These are phyloP conservation scores for Leptodactylus fuscus DNA, from an alignment of 2,113 vertebrate species.

Conservation along the genomic window DNA sequence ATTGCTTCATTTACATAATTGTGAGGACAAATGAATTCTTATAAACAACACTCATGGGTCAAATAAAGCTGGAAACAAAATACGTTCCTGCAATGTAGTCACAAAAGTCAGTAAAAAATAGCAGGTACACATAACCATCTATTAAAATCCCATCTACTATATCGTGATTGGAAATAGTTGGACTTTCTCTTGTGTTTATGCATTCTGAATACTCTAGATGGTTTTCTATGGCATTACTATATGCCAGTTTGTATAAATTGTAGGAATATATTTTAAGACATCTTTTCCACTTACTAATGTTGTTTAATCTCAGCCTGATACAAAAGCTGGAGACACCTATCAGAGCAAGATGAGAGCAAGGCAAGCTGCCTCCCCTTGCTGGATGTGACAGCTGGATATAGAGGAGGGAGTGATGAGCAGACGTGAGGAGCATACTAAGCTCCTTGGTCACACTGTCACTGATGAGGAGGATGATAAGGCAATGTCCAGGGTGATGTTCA, in stretches of 20 bases:
- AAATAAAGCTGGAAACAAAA: too few species aligned
- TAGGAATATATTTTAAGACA: not conserved
- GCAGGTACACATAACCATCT: too few species aligned
- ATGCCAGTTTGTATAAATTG: not conserved
- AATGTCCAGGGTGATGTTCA: constrained; percentile 16
- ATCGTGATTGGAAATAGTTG: not conserved
- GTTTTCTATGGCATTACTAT: not conserved
- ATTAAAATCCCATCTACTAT: too few species aligned
- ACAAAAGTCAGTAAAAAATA: too few species aligned
- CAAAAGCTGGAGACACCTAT: constrained; percentile 31
- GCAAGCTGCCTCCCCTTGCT: constrained; percentile 22
- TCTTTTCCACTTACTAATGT: not conserved
- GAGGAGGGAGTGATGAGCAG: constrained; percentile 46
- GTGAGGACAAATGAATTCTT: too few species aligned
- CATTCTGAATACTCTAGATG: not conserved
- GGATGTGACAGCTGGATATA: constrained; percentile 57
- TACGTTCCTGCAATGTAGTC: too few species aligned
- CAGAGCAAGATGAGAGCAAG: not conserved
- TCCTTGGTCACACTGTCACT: constrained; percentile 29
- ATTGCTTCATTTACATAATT: too few species aligned
- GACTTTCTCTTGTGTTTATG: too few species aligned
- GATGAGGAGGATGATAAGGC: constrained; percentile 41
- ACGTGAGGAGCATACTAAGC: constrained; percentile 55
- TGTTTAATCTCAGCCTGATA: not conserved
- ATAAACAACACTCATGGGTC: too few species aligned